These are phyloP conservation scores for Drosophila mimica DNA, from an alignment of 2,888 invertebrate species.

Conservation along the genomic window DNA sequence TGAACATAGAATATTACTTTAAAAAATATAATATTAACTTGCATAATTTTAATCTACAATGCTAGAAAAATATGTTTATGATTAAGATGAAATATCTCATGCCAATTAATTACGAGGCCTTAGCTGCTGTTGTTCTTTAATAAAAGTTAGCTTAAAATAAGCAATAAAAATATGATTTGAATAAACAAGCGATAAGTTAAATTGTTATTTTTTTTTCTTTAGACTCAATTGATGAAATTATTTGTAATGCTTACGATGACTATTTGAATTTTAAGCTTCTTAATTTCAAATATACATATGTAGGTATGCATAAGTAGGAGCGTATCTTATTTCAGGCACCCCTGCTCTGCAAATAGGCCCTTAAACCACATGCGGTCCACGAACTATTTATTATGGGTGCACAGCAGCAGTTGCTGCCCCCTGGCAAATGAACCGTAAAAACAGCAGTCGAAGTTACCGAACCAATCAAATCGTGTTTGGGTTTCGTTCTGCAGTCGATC, in stretches of 20 bases:
- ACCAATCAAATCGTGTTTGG: constrained; percentile 62
- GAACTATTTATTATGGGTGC: constrained; percentile 65
- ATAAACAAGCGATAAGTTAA: not conserved
- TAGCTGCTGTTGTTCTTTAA: not conserved
- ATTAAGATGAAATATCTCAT: not conserved
- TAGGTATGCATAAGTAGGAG: not conserved
- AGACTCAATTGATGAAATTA: not conserved
- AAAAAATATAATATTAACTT: not conserved
- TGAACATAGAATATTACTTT: not conserved
- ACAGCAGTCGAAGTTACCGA: constrained; percentile 51
- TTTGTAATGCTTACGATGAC: not conserved
- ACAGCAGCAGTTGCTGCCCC: constrained; percentile 5
- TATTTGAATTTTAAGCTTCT: constrained; percentile 5
- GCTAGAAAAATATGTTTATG: not conserved
- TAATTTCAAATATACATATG: not conserved
- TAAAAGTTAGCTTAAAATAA: not conserved
- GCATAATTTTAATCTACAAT: too few species aligned
- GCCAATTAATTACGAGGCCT: not conserved
- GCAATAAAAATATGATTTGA: not conserved
- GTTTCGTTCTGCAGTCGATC: constrained; percentile 59
- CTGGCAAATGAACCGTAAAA: constrained; percentile 67
- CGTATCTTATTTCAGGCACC: constrained; percentile 43
- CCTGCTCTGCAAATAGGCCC: constrained; percentile 23
- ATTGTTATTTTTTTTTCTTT: not conserved
- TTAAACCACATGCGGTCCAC: constrained; percentile 63